Evolutionary conservation across 2,888 invertebrate species (phyloP).

Genomic region (Lasius fuliginosus): DNA sequence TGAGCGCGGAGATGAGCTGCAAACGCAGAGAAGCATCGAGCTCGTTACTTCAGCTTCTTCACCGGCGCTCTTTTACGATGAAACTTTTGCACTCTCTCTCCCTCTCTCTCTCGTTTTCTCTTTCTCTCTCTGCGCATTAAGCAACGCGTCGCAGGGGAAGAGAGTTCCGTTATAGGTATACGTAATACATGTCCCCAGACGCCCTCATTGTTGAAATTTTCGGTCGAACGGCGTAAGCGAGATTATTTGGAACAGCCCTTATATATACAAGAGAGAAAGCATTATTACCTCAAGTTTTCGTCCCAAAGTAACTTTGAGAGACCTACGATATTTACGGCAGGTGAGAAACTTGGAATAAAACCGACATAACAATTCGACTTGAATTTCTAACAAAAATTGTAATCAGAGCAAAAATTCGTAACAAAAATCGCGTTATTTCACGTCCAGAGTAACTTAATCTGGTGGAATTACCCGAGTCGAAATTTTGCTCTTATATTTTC

Average conservation of each 20-base stretch:
- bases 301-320: constrained; percentile 16
- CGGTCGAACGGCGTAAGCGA: constrained; percentile 14
- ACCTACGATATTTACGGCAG: background rate
- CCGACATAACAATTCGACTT: background rate
- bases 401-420: background rate
- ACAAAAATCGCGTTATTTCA: background rate
- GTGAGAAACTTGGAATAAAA: background rate
- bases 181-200: constrained; percentile 69
- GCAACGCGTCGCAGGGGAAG: constrained; percentile 72
- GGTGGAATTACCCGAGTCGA: background rate
- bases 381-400: constrained; percentile 1
- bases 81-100: constrained; percentile 76
- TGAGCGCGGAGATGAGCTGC: constrained; percentile 28
- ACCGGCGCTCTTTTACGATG: constrained; percentile 68
- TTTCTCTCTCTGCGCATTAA: constrained; percentile 74
- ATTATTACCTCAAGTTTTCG: constrained; percentile 27
- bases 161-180: constrained; percentile 59
- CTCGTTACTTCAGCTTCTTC: constrained; percentile 61
- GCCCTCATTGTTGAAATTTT: constrained; percentile 64
- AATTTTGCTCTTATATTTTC: background rate
- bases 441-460: background rate
- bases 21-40: constrained; percentile 33
- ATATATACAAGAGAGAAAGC: background rate
- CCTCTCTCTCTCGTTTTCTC: background rate
- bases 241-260: constrained; percentile 39